These are phyloP conservation scores for Kryptopterus vitreolus DNA, from an alignment of 2,797 vertebrate species.

Conservation along the genomic window DNA sequence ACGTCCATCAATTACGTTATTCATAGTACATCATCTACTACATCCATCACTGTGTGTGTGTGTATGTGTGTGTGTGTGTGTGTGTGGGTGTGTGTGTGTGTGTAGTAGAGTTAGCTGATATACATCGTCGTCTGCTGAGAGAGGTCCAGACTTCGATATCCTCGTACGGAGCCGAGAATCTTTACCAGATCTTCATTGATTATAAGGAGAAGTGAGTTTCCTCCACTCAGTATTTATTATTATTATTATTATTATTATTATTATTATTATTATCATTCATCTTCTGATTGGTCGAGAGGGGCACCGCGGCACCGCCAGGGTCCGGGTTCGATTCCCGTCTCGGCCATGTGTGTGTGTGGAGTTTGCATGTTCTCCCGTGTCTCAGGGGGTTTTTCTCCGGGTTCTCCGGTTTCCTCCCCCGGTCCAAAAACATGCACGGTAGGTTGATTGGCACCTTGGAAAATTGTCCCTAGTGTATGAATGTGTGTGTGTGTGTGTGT, in stretches of 20 bases:
- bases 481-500: no score
- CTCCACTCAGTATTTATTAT: neutral
- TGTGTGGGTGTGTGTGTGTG: slow-evolving; percentile 44
- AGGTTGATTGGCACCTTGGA: no score
- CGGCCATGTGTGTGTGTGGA: no score
- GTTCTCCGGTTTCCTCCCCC: no score
- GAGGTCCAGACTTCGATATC: slow-evolving; percentile 77
- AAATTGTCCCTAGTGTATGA: no score
- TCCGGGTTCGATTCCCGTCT: no score
- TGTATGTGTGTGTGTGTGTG: slow-evolving; percentile 40
- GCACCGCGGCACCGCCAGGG: no score
- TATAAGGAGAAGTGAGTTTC: slow-evolving; percentile 86
- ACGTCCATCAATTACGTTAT: neutral
- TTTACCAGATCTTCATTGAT: slow-evolving; percentile 84
- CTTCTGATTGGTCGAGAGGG: neutral
- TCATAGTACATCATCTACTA: neutral
- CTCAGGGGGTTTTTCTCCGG: no score
- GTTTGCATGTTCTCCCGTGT: no score
- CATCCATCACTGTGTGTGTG: slow-evolving; percentile 2
- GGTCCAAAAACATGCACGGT: no score
- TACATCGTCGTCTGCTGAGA: slow-evolving; percentile 75
- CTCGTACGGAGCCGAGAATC: slow-evolving; percentile 63
- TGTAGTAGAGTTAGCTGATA: slow-evolving; percentile 79
- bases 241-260: neutral
- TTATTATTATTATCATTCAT: neutral